A percentile compares a stretch with the other conserved stretches of the same genome.
Evolutionary conservation across 2,888 invertebrate species (phyloP).

Genomic region (Hirtodrosophila alboralis): DNA sequence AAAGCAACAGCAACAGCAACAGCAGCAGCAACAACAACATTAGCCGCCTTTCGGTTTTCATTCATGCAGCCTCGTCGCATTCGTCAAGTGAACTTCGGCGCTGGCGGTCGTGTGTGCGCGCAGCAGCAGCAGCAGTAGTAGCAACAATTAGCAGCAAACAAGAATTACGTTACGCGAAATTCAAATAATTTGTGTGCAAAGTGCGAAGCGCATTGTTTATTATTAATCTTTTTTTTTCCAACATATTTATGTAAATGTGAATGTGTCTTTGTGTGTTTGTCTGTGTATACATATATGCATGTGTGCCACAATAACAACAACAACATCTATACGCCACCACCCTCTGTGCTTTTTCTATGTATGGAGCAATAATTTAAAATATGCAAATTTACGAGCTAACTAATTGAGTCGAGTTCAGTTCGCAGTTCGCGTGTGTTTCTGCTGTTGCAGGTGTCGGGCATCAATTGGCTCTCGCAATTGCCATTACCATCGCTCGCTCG

Average conservation of each 20-base stretch:
- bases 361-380: slow-evolving; percentile 62
- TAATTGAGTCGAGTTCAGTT: slow-evolving; percentile 71
- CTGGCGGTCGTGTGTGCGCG: slow-evolving; percentile 77
- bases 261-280: slow-evolving; percentile 11
- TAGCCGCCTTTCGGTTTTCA: slow-evolving; percentile 52
- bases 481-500: background rate
- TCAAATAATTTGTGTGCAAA: slow-evolving; percentile 43
- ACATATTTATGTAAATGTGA: slow-evolving; percentile 45
- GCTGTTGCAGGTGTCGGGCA: slow-evolving; percentile 68
- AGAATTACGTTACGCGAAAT: slow-evolving; percentile 52
- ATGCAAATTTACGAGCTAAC: slow-evolving; percentile 78
- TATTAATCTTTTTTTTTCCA: slow-evolving; percentile 34
- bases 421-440: slow-evolving; percentile 38
- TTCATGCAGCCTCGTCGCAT: slow-evolving; percentile 67
- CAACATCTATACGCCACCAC: slow-evolving; percentile 19
- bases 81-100: slow-evolving; percentile 80
- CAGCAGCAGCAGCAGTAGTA: slow-evolving; percentile 35
- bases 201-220: slow-evolving; percentile 51
- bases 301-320: slow-evolving; percentile 31
- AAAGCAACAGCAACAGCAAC: slow-evolving; percentile 9
- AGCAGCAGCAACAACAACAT: slow-evolving; percentile 20
- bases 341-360: slow-evolving; percentile 3
- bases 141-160: slow-evolving; percentile 20
- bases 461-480: slow-evolving; percentile 8
- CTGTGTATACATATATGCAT: no score